Evolutionary conservation across 2,888 invertebrate species (phyloP).

Genomic region (Dolichomitus sp.): DNA sequence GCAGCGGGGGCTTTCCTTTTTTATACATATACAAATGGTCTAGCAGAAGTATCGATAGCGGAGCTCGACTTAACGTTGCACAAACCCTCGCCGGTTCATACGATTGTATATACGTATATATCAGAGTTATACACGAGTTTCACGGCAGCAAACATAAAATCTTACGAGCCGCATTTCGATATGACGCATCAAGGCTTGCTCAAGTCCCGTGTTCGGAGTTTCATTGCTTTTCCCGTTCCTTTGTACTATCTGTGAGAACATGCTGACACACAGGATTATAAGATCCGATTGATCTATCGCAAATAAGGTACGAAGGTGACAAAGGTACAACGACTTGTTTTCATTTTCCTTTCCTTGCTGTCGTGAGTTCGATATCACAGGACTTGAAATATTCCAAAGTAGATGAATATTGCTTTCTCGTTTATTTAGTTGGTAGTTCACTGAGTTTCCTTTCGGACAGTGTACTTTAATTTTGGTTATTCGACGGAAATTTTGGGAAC

Average conservation of each 20-base stretch:
- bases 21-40: constrained; percentile 38
- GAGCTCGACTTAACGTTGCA: constrained; percentile 18
- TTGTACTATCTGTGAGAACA: constrained; percentile 62
- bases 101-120: constrained; percentile 46
- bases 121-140: constrained; percentile 57
- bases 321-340: background rate
- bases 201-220: constrained; percentile 60
- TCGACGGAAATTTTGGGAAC: background rate
- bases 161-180: constrained; percentile 75
- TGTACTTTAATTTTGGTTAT: too few relatives aligned
- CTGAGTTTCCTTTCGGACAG: background rate
- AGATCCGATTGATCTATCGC: background rate
- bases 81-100: constrained; percentile 18
- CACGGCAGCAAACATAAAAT: constrained; percentile 73
- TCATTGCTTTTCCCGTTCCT: constrained; percentile 47
- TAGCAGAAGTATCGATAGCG: constrained; percentile 60
- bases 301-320: background rate
- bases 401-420: background rate
- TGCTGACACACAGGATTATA: constrained; percentile 34
- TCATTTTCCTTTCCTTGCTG: background rate
- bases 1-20: constrained; percentile 51
- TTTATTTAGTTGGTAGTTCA: background rate
- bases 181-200: constrained; percentile 72
- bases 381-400: background rate
- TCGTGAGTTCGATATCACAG: background rate